These are phyloP conservation scores for Phalera bucephala DNA, from an alignment of 2,888 invertebrate genomes.

Conservation along the genomic window DNA sequence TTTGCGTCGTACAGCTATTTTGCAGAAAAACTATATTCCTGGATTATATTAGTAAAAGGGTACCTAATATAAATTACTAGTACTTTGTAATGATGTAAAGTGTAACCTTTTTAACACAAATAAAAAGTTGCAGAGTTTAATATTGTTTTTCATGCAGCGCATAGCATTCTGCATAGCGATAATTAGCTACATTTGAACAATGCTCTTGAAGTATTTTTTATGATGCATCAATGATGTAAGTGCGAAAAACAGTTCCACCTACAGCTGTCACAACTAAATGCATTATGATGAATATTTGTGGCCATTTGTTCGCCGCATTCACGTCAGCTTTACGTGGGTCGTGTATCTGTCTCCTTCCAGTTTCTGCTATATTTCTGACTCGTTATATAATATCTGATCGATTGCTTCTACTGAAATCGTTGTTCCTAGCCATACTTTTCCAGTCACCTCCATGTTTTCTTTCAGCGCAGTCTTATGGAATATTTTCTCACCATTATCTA, in stretches of 20 bases:
- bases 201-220: not conserved
- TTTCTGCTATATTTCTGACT: not conserved
- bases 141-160: too few species aligned
- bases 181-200: too few species aligned
- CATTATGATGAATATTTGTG: not conserved
- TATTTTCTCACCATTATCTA: constrained; percentile 20
- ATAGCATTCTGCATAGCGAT: too few species aligned
- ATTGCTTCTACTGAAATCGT: not conserved
- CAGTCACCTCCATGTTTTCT: constrained; percentile 2
- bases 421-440: not conserved
- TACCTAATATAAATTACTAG: too few species aligned
- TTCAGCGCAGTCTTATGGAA: constrained; percentile 9
- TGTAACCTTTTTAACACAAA: too few species aligned
- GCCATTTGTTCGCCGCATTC: not conserved
- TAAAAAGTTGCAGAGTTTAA: too few species aligned
- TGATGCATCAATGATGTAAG: constrained; percentile 1
- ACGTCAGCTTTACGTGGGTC: not conserved
- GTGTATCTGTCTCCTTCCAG: not conserved
- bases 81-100: too few species aligned
- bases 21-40: too few species aligned
- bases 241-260: not conserved
- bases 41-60: too few species aligned
- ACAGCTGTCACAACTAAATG: not conserved
- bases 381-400: not conserved
- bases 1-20: too few species aligned